phyloP scores from a whole-genome alignment of 2,113 vertebrate species.

The Oreochromis aureus region DNA sequence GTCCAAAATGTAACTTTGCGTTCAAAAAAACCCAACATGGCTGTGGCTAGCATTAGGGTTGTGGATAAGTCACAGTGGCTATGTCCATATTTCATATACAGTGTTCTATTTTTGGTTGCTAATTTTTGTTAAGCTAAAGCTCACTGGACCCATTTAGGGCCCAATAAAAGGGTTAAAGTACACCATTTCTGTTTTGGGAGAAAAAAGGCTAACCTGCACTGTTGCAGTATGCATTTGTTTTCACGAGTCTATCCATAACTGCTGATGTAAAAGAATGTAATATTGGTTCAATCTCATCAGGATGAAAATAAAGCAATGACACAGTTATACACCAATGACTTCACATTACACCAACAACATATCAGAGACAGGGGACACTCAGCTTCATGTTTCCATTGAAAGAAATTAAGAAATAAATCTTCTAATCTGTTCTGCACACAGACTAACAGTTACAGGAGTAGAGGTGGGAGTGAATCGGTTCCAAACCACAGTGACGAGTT shows the following conservation, averaged over 20 bases:
- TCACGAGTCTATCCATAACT: not conserved
- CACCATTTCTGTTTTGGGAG: not conserved
- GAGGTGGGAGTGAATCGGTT: not conserved
- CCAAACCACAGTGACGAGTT: constrained; percentile 24
- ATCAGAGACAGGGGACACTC: constrained; percentile 26
- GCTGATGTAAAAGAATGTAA: not conserved
- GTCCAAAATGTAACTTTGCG: not conserved
- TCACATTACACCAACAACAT: constrained; percentile 59
- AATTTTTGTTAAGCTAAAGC: not conserved
- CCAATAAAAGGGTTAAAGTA: not conserved
- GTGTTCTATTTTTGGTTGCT: not conserved
- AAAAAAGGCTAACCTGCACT: not conserved
- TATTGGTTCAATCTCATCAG: not conserved
- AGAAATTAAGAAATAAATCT: not conserved
- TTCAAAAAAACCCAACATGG: not conserved
- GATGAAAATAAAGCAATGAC: constrained; percentile 30
- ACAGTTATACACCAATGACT: constrained; percentile 48
- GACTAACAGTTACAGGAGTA: constrained; percentile 20
- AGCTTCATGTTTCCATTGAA: not conserved
- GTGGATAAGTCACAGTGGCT: not conserved
- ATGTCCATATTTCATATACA: not conserved
- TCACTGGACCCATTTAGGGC: not conserved
- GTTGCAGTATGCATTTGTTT: not conserved
- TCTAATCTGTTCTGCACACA: not conserved
- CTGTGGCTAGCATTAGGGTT: not conserved